phyloP scores from a whole-genome alignment of 2,888 invertebrate species.

The Phorcus lineatus region DNA sequence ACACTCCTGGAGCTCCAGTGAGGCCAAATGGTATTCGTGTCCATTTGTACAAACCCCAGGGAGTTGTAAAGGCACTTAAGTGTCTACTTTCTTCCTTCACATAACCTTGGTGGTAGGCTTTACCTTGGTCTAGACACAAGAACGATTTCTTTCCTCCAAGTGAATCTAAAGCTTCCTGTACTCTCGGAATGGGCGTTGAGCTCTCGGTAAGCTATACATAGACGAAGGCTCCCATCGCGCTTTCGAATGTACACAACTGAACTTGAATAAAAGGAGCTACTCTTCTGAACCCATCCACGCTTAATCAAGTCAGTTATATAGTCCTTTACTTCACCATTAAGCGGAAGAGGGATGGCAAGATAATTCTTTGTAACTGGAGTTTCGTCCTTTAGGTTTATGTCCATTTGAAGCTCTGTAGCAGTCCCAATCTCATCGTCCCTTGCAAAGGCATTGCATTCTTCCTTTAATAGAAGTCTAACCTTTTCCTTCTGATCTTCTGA shows the following conservation, averaged over 20 bases:
- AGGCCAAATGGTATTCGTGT: constrained; percentile 36
- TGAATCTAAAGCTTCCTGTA: constrained; percentile 32
- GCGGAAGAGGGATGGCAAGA: constrained; percentile 36
- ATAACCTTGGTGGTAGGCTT: constrained; percentile 39
- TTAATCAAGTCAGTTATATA: constrained; percentile 41
- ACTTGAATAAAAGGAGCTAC: constrained; percentile 32
- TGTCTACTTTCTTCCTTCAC: constrained; percentile 26
- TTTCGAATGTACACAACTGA: constrained; percentile 37
- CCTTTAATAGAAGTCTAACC: constrained; percentile 31
- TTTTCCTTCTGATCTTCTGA: constrained; percentile 27
- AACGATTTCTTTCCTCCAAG: constrained; percentile 37
- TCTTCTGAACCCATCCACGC: constrained; percentile 38
- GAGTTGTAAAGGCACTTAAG: constrained; percentile 39
- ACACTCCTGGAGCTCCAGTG: constrained; percentile 28
- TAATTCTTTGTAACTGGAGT: constrained; percentile 40
- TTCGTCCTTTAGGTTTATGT: constrained; percentile 39
- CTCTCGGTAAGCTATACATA: constrained; percentile 38
- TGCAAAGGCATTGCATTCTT: constrained; percentile 41
- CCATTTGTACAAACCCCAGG: constrained; percentile 37
- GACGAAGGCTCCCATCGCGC: constrained; percentile 30
- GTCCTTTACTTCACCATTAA: constrained; percentile 47
- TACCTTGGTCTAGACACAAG: constrained; percentile 29
- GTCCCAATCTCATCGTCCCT: constrained; percentile 40
- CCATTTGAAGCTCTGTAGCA: constrained; percentile 35
- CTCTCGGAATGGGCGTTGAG: constrained; percentile 41